Evolutionary conservation across 2,113 vertebrate genomes (phyloP).

Genomic region (Calidris pugnax): DNA sequence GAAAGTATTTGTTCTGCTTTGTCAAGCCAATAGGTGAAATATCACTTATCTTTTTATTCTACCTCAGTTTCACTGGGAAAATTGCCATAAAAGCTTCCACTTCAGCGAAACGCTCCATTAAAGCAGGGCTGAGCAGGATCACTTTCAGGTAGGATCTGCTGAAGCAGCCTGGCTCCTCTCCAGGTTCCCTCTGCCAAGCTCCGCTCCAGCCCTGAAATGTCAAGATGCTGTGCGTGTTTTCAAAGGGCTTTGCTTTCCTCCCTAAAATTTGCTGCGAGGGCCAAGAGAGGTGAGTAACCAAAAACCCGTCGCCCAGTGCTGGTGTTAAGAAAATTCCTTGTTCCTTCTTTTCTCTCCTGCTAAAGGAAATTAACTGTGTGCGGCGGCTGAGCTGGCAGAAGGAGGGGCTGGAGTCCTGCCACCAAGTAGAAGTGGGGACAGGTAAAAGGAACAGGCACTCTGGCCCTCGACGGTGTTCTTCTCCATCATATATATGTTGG

Average conservation of each 20-base stretch:
- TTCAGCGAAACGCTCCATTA: background rate
- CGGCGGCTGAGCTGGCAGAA: background rate
- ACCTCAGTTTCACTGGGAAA: constrained; percentile 28
- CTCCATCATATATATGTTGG: background rate
- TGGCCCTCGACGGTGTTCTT: background rate
- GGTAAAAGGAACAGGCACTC: background rate
- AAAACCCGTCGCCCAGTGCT: background rate
- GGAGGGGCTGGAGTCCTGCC: background rate
- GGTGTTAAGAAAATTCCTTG: background rate
- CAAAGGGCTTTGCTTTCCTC: background rate
- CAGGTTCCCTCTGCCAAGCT: background rate
- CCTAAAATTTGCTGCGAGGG: background rate
- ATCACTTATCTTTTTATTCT: background rate
- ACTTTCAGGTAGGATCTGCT: constrained; percentile 43
- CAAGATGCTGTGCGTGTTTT: background rate
- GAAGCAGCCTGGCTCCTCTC: background rate
- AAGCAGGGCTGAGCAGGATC: background rate
- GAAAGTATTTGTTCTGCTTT: background rate
- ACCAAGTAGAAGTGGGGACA: background rate
- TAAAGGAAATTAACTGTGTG: background rate
- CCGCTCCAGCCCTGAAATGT: background rate
- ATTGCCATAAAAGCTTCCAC: constrained; percentile 36
- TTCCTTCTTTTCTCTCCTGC: background rate
- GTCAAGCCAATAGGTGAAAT: background rate
- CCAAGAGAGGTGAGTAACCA: background rate